Evolutionary conservation across 53 echinoderm and acorn worm genomes (phyloP), one percentile per base, ranked within the genome.

Genomic region (Paracentrotus lividus): DNA sequence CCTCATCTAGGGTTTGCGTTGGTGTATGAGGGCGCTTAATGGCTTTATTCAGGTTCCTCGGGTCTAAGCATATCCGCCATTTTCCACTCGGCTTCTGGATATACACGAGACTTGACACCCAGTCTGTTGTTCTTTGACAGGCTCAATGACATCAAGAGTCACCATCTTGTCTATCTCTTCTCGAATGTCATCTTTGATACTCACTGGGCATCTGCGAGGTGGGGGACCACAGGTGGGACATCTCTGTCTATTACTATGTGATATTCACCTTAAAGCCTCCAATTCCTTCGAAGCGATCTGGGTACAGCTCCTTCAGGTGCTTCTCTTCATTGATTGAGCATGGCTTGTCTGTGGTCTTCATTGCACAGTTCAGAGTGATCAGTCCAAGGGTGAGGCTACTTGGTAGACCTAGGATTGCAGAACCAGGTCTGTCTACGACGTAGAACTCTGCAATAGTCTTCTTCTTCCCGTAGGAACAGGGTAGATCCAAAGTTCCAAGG

Each of bases 61-160:
- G 97, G 56, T 97, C 97, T 47, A 96, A 85, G 55, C 96, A 97
- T 21, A 97, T 45, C 21, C 93, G 81, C 77, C 84, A 93, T 54
- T 45, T 59, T 5, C 94, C 95, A 85, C 66, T 94, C 8, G 77
- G 76, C 42, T 94, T 94, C 59, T 77, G 88, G 14, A 18, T 15
- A 61, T 88, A 77, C 0, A n/a, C 89, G 20, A 94, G 23, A 47
- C 92, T 94, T 8, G 85, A 85, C 34, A 94, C 94, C 92, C 94
- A 94, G 24, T 66, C 69, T 13, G 91, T 91, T 43, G 94, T 42
- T 94, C 92, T 0, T 68, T 85, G 53, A 95, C 94, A 8, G 87
- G 86, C 2, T 85, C 47, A 12, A 92, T 94, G 67, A 94, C 94
- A 1, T 44, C n/a, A 5, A 92, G 72, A 8, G 34, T 45, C 23